Conservation (phyloP, 2,888 invertebrate species). For the Eudasyphora cyanicolor region DNA sequence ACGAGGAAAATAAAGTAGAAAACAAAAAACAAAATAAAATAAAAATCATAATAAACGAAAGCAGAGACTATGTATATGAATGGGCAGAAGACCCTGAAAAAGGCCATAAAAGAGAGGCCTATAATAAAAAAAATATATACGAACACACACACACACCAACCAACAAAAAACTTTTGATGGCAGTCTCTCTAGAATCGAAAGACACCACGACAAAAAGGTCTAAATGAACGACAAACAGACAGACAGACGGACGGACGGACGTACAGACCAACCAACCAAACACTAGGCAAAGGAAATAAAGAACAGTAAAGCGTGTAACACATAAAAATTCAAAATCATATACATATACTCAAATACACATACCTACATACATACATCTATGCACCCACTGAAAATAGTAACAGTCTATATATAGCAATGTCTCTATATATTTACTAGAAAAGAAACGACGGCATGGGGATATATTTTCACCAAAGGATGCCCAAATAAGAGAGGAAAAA, state of each 20-base stretch:
- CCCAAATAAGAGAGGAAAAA: neutral
- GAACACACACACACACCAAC: conserved; percentile 11
- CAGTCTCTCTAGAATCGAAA: neutral
- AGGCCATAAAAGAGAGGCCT: conserved; percentile 35
- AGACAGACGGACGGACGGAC: no score
- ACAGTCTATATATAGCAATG: neutral
- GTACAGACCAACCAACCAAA: no score
- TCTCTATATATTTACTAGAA: neutral
- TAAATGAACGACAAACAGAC: neutral
- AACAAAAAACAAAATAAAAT: conserved; percentile 26
- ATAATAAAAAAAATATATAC: conserved; percentile 5
- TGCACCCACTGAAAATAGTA: conserved; percentile 23
- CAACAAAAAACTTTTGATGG: conserved; percentile 19
- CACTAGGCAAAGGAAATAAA: conserved; percentile 63
- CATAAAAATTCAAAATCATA: conserved; percentile 66
- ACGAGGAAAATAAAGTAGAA: conserved; percentile 5
- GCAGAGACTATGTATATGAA: no score
- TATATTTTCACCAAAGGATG: neutral
- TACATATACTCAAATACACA: conserved; percentile 33
- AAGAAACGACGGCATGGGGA: neutral
- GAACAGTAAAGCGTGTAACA: conserved; percentile 70
- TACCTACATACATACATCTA: neutral
- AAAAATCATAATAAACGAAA: conserved; percentile 36
- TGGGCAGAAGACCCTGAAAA: conserved; percentile 21
- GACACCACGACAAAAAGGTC: conserved; percentile 3